Conservation (phyloP, 2,113 vertebrate species). For the Rhinoderma darwinii region DNA sequence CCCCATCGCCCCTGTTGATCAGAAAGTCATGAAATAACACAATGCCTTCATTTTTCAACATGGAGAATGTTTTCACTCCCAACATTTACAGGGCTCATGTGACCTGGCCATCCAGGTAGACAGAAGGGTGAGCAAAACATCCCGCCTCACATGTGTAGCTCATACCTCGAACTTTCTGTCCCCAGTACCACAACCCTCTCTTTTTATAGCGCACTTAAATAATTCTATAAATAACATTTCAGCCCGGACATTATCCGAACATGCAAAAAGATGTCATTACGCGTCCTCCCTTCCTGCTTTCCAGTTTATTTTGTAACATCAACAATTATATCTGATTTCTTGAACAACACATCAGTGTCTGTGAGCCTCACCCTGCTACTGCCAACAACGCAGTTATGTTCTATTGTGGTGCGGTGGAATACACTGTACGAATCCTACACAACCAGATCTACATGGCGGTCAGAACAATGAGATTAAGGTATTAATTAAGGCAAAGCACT, state of each 20-base stretch:
- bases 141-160: background rate
- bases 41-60: no score
- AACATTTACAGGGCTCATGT: background rate
- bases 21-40: no score
- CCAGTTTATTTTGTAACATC: background rate
- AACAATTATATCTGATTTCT: conserved; percentile 28
- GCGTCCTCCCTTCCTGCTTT: conserved; percentile 45
- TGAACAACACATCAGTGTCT: background rate
- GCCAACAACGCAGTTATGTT: background rate
- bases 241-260: background rate
- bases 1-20: no score
- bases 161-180: background rate
- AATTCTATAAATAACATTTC: conserved; percentile 17
- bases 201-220: background rate
- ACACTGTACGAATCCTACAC: background rate
- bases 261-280: conserved; percentile 24
- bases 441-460: background rate
- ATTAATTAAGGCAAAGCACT: no score
- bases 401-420: background rate
- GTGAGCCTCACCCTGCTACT: conserved; percentile 14
- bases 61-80: no score
- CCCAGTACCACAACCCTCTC: background rate
- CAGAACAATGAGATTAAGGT: background rate
- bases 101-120: background rate
- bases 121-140: background rate